A percentile compares a stretch with the other conserved stretches of the same genome.
phyloP scores from a whole-genome alignment of 2,888 invertebrate species.

The Spisula subtruncata region DNA sequence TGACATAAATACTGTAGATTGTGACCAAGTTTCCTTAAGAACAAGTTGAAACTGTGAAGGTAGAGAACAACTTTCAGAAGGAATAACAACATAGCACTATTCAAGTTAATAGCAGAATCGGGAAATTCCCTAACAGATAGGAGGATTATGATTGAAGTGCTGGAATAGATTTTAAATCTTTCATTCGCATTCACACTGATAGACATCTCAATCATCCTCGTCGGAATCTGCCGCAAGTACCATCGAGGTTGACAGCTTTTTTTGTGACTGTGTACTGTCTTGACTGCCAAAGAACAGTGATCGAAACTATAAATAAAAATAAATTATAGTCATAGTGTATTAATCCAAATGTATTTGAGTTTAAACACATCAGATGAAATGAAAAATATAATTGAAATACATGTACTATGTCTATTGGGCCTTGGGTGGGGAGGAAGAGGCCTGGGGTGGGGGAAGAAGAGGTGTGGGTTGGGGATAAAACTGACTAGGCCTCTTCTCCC shows the following conservation, averaged over 20 bases:
- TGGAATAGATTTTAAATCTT: background rate
- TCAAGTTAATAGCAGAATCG: background rate
- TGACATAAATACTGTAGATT: too few relatives aligned
- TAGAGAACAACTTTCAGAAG: background rate
- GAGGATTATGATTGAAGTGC: too few relatives aligned
- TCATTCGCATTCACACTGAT: too few relatives aligned
- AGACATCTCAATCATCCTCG: slow-evolving; percentile 47
- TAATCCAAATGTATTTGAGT: background rate
- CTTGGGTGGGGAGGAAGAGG: too few relatives aligned
- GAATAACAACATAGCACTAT: background rate
- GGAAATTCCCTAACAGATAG: too few relatives aligned
- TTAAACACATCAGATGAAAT: background rate
- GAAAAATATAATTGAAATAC: too few relatives aligned
- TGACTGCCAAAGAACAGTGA: slow-evolving; percentile 67
- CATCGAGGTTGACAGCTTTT: slow-evolving; percentile 51
- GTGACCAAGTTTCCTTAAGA: background rate
- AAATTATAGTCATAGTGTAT: background rate
- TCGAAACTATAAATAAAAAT: slow-evolving; percentile 55
- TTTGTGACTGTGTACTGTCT: slow-evolving; percentile 56
- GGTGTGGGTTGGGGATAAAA: too few relatives aligned
- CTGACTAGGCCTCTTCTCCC: too few relatives aligned
- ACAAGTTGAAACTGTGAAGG: background rate
- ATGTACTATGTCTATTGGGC: too few relatives aligned
- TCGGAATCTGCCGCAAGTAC: slow-evolving; percentile 67
- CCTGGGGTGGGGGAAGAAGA: too few relatives aligned